Evolutionary conservation across 2,113 vertebrate genomes (phyloP), one percentile per base, ranked within the genome.

Genomic region (Oreochromis aureus): DNA sequence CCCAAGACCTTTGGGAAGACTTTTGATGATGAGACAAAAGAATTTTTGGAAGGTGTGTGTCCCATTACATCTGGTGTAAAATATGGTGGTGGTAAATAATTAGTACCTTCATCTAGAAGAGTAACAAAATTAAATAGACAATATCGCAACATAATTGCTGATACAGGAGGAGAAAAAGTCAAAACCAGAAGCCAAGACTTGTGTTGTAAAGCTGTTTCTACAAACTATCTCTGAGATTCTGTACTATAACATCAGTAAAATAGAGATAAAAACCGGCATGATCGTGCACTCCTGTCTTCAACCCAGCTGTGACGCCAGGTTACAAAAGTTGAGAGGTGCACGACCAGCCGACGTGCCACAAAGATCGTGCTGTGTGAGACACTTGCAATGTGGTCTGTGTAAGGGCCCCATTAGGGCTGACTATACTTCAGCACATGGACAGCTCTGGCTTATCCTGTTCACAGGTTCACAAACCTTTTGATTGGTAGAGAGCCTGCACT

Each of bases 181-280:
- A 58, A 58, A 58, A 58, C 1, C 55, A 58, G 55, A 58, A 56
- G 11, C 55, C 24, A 56, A 56, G 22, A 56, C 22, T 56, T 56
- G 24, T 56, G 54, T 24, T 56, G 22, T 56, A 56, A 56, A 13
- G 54, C 22, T 27, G 27, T 56, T 56, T 56, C 55, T 56, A 27
- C 6, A 3, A 56, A 56, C 22, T 2, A 56, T 27, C 55, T 56
- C 55, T 27, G 22, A 56, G 2, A 24, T 56, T 55, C 54, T 53
- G 5, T 55, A 54, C 48, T 22, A 55, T 22, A 56, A 56, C 55
- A 56, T 56, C 11, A 56, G 0, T 56, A 56, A 56, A 54, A 22
- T n/a, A 22, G 53, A 5, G 51, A 10, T 54, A 10, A 54, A 56
- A 56, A 13, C 0, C 0, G 0, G 2, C 55, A 1, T 24, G 55